These are phyloP conservation scores for Lethrus apterus DNA, from an alignment of 1,140 invertebrate species.

Conservation along the genomic window DNA sequence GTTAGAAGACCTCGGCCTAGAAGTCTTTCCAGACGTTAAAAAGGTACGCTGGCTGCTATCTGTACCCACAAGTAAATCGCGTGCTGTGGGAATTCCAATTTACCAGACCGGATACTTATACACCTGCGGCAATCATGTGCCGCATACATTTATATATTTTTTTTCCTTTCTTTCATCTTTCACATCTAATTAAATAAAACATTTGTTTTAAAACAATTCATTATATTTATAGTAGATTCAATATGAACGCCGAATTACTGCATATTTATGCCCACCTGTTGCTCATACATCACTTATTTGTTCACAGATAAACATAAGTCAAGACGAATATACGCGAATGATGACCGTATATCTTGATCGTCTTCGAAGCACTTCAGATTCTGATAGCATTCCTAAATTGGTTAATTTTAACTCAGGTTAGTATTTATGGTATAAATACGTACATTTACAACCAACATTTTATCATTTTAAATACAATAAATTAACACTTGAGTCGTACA, in stretches of 20 bases:
- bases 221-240: not conserved
- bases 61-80: conserved; percentile 19
- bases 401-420: conserved; percentile 34
- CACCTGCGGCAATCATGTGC: not conserved
- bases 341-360: conserved; percentile 30
- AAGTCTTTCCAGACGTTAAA: conserved; percentile 25
- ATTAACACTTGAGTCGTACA: no score
- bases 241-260: conserved; percentile 11
- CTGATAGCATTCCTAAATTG: conserved; percentile 28
- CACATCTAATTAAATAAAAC: conserved; percentile 3
- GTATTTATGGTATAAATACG: no score
- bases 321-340: conserved; percentile 34
- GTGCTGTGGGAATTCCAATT: conserved; percentile 19
- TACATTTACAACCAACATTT: no score
- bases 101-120: conserved; percentile 4
- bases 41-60: conserved; percentile 23
- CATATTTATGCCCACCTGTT: no score
- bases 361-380: conserved; percentile 18
- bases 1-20: conserved; percentile 27
- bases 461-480: no score
- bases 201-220: conserved; percentile 3
- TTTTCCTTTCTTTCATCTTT: not conserved
- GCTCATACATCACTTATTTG: conserved; percentile 13
- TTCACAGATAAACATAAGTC: conserved; percentile 36
- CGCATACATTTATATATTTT: not conserved